Conservation (phyloP, 1,140 invertebrate genomes). For the Acyrthosiphon pisum region DNA sequence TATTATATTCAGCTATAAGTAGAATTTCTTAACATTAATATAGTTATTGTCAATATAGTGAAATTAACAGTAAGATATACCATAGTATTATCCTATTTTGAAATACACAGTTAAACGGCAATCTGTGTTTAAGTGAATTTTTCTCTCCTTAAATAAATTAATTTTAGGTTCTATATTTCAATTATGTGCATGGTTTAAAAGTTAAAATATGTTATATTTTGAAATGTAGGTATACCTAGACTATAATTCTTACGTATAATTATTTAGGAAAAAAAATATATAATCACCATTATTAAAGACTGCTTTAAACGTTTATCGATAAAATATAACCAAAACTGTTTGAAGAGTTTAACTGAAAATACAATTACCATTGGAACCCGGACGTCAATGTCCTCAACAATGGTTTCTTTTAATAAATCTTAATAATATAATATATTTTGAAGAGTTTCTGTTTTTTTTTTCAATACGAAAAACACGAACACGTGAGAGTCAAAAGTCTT, state of each 20-base stretch:
- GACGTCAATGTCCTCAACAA: slow-evolving; percentile 44
- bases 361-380: neutral
- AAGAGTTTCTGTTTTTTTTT: slow-evolving; percentile 3
- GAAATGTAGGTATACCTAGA: neutral
- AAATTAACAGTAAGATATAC: neutral
- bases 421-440: slow-evolving; percentile 4
- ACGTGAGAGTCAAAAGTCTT: slow-evolving; percentile 19
- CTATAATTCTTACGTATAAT: neutral
- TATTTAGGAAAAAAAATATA: neutral
- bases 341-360: slow-evolving; percentile 9
- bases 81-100: neutral
- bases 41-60: neutral
- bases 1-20: neutral
- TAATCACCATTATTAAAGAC: slow-evolving; percentile 30
- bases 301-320: neutral
- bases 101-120: neutral
- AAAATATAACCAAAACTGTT: neutral
- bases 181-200: neutral
- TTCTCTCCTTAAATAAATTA: neutral
- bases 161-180: neutral
- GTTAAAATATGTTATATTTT: neutral
- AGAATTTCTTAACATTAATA: neutral
- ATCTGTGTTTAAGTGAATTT: neutral
- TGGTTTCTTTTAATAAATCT: slow-evolving; percentile 18
- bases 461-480: neutral